A percentile compares a stretch with the other conserved stretches of the same genome.
These are phyloP conservation scores for Cyprinella venusta DNA, from an alignment of 2,797 vertebrate species.

Conservation along the genomic window DNA sequence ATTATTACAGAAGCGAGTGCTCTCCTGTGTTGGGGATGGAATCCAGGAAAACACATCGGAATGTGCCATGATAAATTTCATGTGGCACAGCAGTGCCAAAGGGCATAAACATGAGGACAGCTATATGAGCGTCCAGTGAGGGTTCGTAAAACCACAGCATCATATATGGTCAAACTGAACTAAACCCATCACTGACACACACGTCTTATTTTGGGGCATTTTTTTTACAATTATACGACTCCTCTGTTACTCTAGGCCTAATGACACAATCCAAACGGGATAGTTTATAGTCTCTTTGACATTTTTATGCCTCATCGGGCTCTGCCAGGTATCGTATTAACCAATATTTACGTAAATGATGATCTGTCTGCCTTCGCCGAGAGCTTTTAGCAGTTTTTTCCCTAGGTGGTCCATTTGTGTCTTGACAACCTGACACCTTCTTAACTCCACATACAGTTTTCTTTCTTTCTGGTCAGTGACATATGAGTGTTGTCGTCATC, in stretches of 20 bases:
- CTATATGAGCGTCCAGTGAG: constrained; percentile 41
- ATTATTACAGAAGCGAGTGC: constrained; percentile 69
- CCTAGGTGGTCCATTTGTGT: constrained; percentile 58
- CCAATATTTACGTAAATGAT: constrained; percentile 58
- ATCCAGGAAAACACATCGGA: constrained; percentile 73
- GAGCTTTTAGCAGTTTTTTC: constrained; percentile 47
- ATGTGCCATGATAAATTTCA: constrained; percentile 59
- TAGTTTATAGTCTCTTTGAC: constrained; percentile 42
- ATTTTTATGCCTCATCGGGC: constrained; percentile 31
- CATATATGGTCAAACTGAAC: constrained; percentile 18
- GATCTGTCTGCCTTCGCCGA: constrained; percentile 29
- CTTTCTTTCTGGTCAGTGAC: constrained; percentile 44
- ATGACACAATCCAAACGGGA: constrained; percentile 17
- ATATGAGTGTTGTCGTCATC: constrained; percentile 34
- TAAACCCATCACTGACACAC: constrained; percentile 33
- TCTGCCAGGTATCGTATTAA: constrained; percentile 55
- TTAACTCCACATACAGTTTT: constrained; percentile 49
- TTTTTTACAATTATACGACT: constrained; percentile 8
- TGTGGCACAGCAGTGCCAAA: constrained; percentile 48
- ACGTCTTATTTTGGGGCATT: constrained; percentile 22
- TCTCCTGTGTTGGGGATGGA: constrained; percentile 71
- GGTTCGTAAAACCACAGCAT: constrained; percentile 35
- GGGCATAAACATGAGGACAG: constrained; percentile 46
- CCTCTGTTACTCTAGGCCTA: constrained; percentile 18
- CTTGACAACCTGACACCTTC: constrained; percentile 56